phyloP scores from a whole-genome alignment of 30 jellyfish, hydroid and myxozoan species.

The Catostylus mosaicus region DNA sequence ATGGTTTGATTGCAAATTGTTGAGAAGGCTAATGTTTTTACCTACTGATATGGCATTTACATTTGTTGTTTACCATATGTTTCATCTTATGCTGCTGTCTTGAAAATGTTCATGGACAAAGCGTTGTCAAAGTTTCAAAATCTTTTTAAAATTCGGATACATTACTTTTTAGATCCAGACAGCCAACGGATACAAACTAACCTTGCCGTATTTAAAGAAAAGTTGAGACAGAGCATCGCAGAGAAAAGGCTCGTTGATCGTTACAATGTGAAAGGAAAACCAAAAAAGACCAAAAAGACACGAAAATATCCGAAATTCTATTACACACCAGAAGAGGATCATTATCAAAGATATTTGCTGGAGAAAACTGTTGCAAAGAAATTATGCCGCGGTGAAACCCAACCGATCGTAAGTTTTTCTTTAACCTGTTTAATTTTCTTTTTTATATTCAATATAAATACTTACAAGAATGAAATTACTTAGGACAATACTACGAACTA shows the following conservation, averaged over 20 bases:
- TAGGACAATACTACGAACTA: too few species aligned
- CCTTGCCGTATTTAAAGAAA: constrained; percentile 9
- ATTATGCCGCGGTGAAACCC: constrained; percentile 90
- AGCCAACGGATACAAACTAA: constrained; percentile 35
- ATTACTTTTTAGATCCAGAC: constrained; percentile 37
- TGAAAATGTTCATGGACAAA: too few species aligned
- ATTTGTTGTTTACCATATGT: too few species aligned
- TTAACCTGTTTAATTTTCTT: too few species aligned
- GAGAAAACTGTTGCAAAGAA: constrained; percentile 74
- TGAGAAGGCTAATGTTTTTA: too few species aligned
- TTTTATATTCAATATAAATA: too few species aligned
- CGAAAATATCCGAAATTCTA: constrained; percentile 58
- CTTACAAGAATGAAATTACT: too few species aligned
- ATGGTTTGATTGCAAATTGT: too few species aligned
- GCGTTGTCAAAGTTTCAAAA: too few species aligned
- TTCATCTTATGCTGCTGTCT: too few species aligned
- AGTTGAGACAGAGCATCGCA: constrained; percentile 21
- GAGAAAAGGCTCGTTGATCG: constrained; percentile 8
- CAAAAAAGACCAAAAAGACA: neutral
- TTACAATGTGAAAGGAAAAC: neutral
- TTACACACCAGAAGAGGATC: constrained; percentile 78
- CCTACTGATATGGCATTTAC: too few species aligned
- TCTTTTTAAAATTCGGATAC: neutral
- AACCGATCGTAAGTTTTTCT: constrained; percentile 79
- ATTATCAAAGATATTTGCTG: constrained; percentile 49